phyloP scores from a whole-genome alignment of 2,797 vertebrate genomes.

The Falco concolor region DNA sequence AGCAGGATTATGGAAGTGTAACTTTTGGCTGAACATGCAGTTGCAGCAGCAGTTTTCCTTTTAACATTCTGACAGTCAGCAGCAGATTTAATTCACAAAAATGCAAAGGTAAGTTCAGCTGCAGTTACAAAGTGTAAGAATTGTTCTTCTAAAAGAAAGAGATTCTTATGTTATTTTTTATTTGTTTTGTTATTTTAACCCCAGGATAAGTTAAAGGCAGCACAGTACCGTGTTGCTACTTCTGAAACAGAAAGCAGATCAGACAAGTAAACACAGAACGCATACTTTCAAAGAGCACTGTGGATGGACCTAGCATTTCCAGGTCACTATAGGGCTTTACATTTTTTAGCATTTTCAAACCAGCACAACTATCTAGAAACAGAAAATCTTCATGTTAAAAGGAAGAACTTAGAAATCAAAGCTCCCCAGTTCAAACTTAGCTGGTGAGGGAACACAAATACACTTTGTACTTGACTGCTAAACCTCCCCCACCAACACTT shows the following conservation, averaged over 20 bases:
- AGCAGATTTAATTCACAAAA: not conserved
- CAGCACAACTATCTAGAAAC: not conserved
- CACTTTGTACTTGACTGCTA: rapidly evolving
- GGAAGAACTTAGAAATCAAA: not conserved
- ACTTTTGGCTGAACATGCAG: not conserved
- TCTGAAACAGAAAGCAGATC: not conserved
- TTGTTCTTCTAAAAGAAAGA: not conserved
- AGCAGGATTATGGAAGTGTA: not conserved
- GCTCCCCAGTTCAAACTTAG: not conserved
- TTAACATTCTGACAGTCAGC: not conserved
- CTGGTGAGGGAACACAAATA: not conserved
- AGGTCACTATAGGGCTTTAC: not conserved
- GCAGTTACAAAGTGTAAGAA: not conserved
- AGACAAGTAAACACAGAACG: not conserved
- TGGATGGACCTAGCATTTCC: not conserved
- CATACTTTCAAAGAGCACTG: not conserved
- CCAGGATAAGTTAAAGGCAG: not conserved
- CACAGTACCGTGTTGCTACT: not conserved
- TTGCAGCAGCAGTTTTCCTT: not conserved
- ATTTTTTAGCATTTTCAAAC: not conserved
- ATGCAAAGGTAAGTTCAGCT: not conserved
- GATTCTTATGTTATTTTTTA: not conserved
- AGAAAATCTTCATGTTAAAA: not conserved
- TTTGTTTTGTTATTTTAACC: not conserved
- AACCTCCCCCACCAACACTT: not conserved